These are phyloP conservation scores for Ctenodactylus gundi DNA, from an alignment of 2,113 vertebrate genomes.

Conservation along the genomic window DNA sequence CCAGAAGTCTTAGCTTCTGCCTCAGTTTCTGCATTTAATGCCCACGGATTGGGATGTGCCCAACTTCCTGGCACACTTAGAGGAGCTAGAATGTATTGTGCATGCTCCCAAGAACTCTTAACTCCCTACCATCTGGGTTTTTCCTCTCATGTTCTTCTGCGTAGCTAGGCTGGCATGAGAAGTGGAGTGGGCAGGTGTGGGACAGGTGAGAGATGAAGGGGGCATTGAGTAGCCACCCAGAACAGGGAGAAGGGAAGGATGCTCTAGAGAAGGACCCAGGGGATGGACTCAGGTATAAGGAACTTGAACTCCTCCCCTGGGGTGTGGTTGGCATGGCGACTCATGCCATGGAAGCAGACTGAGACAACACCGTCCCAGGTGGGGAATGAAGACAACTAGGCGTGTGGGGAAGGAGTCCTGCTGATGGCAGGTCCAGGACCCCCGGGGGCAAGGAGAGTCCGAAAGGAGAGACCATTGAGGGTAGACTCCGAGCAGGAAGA, in stretches of 20 bases:
- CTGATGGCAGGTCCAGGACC: background rate
- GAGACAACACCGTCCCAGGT: constrained; percentile 7
- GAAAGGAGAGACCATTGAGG: background rate
- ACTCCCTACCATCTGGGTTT: background rate
- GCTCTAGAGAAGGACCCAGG: constrained; percentile 31
- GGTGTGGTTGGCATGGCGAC: constrained; percentile 51
- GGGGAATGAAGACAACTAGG: constrained; percentile 19
- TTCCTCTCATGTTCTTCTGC: background rate
- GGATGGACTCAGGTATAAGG: constrained; percentile 41
- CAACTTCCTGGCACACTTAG: background rate
- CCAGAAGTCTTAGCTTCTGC: background rate
- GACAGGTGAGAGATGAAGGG: background rate
- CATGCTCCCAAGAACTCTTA: background rate
- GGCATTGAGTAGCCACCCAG: background rate
- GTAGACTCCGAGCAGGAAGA: background rate
- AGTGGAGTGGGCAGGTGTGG: background rate
- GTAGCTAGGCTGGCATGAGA: background rate
- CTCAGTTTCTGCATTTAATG: constrained; percentile 51
- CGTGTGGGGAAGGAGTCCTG: background rate
- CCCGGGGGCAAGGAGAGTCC: background rate
- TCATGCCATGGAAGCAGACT: background rate
- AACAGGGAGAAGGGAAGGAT: background rate
- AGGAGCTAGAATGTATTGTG: background rate
- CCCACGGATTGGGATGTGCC: background rate
- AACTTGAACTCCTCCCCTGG: constrained; percentile 41